These are phyloP conservation scores for Parauchenoglanis ngamensis DNA, from an alignment of 2,797 vertebrate species.

Conservation along the genomic window DNA sequence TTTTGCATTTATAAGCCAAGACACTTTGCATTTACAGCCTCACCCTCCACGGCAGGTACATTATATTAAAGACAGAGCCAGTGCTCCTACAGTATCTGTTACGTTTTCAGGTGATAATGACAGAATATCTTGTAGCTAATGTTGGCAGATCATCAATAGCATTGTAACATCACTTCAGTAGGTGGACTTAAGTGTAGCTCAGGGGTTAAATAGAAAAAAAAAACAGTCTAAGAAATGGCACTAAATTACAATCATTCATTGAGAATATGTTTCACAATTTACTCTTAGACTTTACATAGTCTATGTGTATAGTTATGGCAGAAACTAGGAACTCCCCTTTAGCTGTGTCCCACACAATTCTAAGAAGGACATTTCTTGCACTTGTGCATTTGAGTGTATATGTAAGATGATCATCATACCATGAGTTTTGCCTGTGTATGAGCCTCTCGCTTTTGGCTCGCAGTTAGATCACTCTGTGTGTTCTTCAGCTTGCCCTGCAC, in stretches of 20 bases:
- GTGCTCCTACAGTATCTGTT: neutral
- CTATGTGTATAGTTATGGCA: neutral
- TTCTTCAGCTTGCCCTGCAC: conserved; percentile 74
- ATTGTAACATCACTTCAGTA: conserved; percentile 7
- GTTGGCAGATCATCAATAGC: conserved; percentile 41
- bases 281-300: neutral
- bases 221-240: neutral
- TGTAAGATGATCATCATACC: conserved; percentile 61
- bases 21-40: conserved; percentile 11
- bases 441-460: conserved; percentile 72
- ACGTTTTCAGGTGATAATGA: conserved; percentile 25
- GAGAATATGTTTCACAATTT: neutral
- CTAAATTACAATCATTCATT: neutral
- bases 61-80: neutral
- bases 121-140: neutral
- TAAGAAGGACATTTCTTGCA: neutral
- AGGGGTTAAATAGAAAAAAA: neutral
- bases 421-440: conserved; percentile 73
- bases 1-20: conserved; percentile 14
- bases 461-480: conserved; percentile 72
- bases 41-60: neutral
- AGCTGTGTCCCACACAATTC: neutral
- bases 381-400: neutral
- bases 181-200: neutral
- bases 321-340: neutral